Evolutionary conservation across 2,113 vertebrate genomes (phyloP).

Genomic region (Xiphophorus hellerii): DNA sequence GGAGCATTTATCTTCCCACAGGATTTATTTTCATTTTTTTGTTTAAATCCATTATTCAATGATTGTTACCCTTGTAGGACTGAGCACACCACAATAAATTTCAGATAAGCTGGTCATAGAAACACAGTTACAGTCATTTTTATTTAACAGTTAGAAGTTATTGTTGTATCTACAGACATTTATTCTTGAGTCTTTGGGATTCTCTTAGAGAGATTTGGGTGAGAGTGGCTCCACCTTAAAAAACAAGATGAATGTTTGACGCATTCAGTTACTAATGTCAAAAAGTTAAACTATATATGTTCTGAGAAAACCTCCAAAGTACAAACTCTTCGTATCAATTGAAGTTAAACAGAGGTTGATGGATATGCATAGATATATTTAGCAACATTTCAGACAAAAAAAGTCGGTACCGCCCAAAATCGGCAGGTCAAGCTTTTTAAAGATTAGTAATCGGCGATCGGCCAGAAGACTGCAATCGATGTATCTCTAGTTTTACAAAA

Average conservation of each 20-base stretch:
- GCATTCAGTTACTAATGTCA: background rate
- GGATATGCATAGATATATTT: too few species aligned
- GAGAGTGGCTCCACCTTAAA: background rate
- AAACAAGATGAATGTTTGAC: background rate
- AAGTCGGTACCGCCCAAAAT: too few species aligned
- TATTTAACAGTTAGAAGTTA: background rate
- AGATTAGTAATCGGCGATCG: too few species aligned
- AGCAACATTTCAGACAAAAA: too few species aligned
- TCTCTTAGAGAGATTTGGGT: background rate
- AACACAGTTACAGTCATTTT: background rate
- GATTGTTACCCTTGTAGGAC: background rate
- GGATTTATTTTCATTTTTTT: background rate
- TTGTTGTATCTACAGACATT: background rate
- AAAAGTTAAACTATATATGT: background rate
- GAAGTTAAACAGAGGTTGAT: too few species aligned
- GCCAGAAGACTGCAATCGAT: too few species aligned
- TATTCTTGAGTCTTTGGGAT: background rate
- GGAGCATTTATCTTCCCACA: background rate
- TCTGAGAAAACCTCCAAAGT: too few species aligned
- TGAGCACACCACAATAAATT: background rate
- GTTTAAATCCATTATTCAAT: background rate
- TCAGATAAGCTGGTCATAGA: background rate
- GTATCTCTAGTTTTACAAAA: too few species aligned
- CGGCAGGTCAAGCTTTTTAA: too few species aligned
- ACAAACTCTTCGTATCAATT: too few species aligned